Evolutionary conservation across 2,888 invertebrate genomes (phyloP).

Genomic region (Lasioglossum malachurum): DNA sequence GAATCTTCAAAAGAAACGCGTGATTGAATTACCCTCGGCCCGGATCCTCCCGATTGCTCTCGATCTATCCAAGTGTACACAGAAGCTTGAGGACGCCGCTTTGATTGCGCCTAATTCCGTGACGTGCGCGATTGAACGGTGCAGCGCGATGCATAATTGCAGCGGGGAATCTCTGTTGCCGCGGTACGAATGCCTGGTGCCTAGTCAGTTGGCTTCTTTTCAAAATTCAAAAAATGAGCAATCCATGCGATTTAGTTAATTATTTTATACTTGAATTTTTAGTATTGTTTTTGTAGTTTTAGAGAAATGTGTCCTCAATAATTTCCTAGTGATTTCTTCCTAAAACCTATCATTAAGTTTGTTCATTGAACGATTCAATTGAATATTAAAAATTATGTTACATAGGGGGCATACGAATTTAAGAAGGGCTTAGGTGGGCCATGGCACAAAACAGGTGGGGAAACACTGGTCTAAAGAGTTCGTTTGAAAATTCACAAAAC

Average conservation of each 20-base stretch:
- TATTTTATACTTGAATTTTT: too few relatives aligned
- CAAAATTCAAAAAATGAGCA: neutral
- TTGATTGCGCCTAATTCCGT: neutral
- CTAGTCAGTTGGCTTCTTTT: neutral
- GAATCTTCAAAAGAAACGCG: conserved; percentile 38
- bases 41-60: conserved; percentile 15
- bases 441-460: too few relatives aligned
- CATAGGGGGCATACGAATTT: too few relatives aligned
- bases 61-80: neutral
- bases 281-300: too few relatives aligned
- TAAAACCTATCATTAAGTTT: too few relatives aligned
- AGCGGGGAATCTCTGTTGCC: neutral
- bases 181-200: neutral
- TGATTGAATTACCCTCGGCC: conserved; percentile 33
- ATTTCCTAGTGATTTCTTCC: too few relatives aligned
- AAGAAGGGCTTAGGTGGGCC: too few relatives aligned
- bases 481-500: neutral
- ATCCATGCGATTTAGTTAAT: too few relatives aligned
- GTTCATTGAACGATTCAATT: too few relatives aligned
- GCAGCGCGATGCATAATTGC: neutral
- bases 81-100: neutral
- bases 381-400: too few relatives aligned
- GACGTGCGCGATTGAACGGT: neutral
- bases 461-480: too few relatives aligned
- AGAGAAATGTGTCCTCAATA: too few relatives aligned